phyloP scores from a whole-genome alignment of 2,888 invertebrate genomes.

The Drosophila nigricruria region DNA sequence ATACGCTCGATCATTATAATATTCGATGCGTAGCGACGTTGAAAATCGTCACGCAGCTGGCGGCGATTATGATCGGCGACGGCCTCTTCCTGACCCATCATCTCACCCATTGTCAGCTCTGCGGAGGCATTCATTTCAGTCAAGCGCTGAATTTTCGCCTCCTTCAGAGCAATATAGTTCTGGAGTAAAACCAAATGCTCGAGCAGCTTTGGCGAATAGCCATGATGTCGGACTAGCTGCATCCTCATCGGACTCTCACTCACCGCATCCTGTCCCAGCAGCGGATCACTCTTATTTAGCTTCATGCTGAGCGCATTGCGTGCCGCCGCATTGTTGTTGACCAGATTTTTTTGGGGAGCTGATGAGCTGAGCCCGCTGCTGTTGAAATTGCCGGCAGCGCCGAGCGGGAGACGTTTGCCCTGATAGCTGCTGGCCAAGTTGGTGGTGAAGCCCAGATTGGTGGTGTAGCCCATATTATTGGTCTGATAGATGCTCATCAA shows the following conservation, averaged over 20 bases:
- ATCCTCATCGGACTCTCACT: slow-evolving; percentile 86
- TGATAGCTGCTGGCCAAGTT: slow-evolving; percentile 82
- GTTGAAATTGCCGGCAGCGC: slow-evolving; percentile 25
- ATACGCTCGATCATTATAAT: slow-evolving; percentile 96
- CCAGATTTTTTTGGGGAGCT: slow-evolving; percentile 66
- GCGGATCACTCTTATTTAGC: slow-evolving; percentile 89
- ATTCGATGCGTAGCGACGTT: slow-evolving; percentile 94
- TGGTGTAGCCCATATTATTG: slow-evolving; percentile 62
- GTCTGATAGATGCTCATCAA: slow-evolving; percentile 75
- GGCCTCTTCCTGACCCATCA: slow-evolving; percentile 35
- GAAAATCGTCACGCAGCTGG: slow-evolving; percentile 90
- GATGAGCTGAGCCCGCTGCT: slow-evolving; percentile 10
- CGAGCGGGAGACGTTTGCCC: slow-evolving; percentile 47
- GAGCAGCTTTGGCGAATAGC: slow-evolving; percentile 93
- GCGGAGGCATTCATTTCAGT: slow-evolving; percentile 96
- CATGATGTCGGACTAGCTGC: slow-evolving; percentile 87
- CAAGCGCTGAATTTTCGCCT: slow-evolving; percentile 91
- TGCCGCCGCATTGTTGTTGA: slow-evolving; percentile 86
- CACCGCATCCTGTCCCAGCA: slow-evolving; percentile 87
- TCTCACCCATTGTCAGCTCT: slow-evolving; percentile 88
- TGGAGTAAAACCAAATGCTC: slow-evolving; percentile 94
- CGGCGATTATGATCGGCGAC: slow-evolving; percentile 41
- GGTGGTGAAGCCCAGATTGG: slow-evolving; percentile 86
- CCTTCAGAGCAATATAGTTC: slow-evolving; percentile 93
- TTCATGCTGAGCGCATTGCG: slow-evolving; percentile 77